phyloP scores from a whole-genome alignment of 1,140 invertebrate genomes.

The Phymorhynchus buccinoides region DNA sequence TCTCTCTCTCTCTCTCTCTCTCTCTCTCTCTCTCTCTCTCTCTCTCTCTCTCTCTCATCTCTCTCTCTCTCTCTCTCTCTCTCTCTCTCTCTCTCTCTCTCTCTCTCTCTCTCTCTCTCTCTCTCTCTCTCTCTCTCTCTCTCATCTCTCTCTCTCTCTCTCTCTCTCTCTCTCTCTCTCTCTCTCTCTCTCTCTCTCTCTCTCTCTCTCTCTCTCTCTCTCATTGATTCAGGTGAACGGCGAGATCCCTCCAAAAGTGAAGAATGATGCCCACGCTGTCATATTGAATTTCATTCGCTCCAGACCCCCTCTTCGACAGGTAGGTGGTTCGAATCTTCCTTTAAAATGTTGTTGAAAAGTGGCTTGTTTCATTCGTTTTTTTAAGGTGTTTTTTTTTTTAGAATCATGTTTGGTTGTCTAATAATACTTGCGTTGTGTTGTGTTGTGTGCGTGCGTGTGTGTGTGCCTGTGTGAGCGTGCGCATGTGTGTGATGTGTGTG shows the following conservation, averaged over 20 bases:
- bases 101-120: not conserved
- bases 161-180: not conserved
- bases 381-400: too few species aligned
- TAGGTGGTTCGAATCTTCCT: too few species aligned
- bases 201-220: not conserved
- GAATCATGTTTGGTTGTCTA: too few species aligned
- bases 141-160: not conserved
- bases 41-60: not conserved
- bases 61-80: not conserved
- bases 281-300: constrained; percentile 97
- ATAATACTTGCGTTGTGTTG: too few species aligned
- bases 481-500: too few species aligned
- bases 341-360: too few species aligned
- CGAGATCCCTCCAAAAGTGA: constrained; percentile 85
- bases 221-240: constrained; percentile 79
- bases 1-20: not conserved
- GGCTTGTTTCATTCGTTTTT: too few species aligned
- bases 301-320: constrained; percentile 92
- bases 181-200: not conserved
- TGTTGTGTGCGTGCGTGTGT: too few species aligned
- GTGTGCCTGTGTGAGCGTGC: too few species aligned
- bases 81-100: not conserved
- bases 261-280: constrained; percentile 94
- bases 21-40: not conserved
- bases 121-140: not conserved